A percentile compares a stretch with the other conserved stretches of the same genome.
These are phyloP conservation scores for Muscidifurax raptorellus DNA, from an alignment of 1,140 invertebrate species.

Conservation along the genomic window DNA sequence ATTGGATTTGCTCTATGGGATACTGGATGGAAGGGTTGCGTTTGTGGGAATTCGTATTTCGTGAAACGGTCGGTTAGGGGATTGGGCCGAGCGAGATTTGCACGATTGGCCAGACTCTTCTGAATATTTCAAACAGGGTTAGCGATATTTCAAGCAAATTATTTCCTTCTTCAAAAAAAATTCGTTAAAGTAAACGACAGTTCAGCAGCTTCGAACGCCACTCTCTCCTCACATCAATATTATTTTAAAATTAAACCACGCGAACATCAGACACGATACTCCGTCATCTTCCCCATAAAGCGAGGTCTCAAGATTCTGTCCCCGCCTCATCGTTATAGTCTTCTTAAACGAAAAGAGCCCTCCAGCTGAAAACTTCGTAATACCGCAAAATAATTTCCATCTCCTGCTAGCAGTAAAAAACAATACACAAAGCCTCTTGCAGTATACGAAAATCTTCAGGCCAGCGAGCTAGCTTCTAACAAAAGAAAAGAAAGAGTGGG, in stretches of 20 bases:
- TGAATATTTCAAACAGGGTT: not conserved
- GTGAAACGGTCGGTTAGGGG: not conserved
- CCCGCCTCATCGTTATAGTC: not conserved
- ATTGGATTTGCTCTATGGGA: not conserved
- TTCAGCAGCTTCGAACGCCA: too few species aligned
- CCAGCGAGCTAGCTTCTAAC: not conserved
- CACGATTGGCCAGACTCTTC: not conserved
- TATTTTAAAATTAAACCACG: slow-evolving; percentile 4
- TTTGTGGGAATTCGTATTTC: not conserved
- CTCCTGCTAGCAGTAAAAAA: not conserved
- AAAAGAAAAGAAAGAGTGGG: not conserved
- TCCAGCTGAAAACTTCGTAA: not conserved
- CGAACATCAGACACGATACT: not conserved
- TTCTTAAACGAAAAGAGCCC: not conserved
- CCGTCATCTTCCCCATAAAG: not conserved
- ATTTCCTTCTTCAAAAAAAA: too few species aligned
- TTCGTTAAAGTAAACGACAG: too few species aligned
- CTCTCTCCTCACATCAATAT: not conserved
- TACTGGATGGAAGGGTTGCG: not conserved
- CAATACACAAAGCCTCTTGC: not conserved
- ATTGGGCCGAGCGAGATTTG: not conserved
- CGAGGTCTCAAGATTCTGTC: not conserved
- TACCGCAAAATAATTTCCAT: not conserved
- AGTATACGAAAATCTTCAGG: not conserved
- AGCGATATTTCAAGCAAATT: not conserved